Percentiles rank a stretch among this genome's conserved stretches.
phyloP scores from a whole-genome alignment of 2,113 vertebrate species.

The Scolopax mira region DNA sequence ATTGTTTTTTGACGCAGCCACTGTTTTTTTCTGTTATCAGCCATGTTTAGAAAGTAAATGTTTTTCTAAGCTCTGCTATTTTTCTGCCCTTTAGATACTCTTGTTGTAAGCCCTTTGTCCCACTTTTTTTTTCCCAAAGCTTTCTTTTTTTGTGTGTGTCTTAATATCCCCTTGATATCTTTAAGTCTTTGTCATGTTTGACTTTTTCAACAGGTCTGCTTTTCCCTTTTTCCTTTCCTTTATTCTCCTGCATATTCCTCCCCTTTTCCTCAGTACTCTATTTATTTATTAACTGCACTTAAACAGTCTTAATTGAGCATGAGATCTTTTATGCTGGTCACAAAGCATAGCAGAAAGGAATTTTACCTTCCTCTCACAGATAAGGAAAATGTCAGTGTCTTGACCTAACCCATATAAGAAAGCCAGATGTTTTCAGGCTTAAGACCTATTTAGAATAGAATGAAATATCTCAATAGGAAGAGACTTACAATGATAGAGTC shows the following conservation, averaged over 20 bases:
- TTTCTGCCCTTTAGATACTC: background rate
- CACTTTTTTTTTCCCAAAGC: background rate
- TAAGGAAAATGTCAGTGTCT: background rate
- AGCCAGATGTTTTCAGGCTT: background rate
- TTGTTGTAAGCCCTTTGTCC: background rate
- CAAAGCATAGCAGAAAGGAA: conserved; percentile 21
- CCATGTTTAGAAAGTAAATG: conserved; percentile 37
- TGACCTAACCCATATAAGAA: background rate
- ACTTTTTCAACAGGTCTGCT: background rate
- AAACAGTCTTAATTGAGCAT: background rate
- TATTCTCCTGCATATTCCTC: background rate
- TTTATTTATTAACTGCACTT: conserved; percentile 1
- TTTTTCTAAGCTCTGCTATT: conserved; percentile 58
- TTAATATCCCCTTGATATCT: background rate
- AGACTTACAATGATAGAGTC: background rate
- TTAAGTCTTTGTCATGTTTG: background rate
- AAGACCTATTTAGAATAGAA: background rate
- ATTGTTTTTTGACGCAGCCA: background rate
- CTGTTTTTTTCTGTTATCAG: conserved; percentile 18
- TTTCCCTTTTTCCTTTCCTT: background rate
- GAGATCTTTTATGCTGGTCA: background rate
- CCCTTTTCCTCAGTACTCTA: background rate
- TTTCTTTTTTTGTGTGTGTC: background rate
- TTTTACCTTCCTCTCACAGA: background rate
- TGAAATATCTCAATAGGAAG: background rate